Conservation (phyloP, 2,113 vertebrate genomes). For the Tichodroma muraria region DNA sequence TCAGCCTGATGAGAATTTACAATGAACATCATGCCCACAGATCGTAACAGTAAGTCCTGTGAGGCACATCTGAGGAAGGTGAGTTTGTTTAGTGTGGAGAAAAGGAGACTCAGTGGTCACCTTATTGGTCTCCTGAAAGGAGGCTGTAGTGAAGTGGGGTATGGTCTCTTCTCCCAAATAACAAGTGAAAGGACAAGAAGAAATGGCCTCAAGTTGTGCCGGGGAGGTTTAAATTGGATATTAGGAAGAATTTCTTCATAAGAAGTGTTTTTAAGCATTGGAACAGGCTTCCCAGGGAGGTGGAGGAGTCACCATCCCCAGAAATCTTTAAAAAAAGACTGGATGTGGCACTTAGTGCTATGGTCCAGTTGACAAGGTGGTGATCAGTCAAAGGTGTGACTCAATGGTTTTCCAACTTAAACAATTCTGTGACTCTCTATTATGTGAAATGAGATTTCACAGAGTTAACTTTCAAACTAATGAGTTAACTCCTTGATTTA, state of each 20-base stretch:
- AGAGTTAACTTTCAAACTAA: not conserved
- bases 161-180: not conserved
- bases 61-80: not conserved
- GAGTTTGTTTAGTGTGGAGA: not conserved
- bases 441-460: not conserved
- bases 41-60: not conserved
- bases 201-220: not conserved
- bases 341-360: not conserved
- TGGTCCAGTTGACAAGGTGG: not conserved
- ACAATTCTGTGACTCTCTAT: not conserved
- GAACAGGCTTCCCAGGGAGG: not conserved
- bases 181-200: not conserved
- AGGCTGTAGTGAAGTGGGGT: fast-evolving
- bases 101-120: not conserved
- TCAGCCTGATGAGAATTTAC: not conserved
- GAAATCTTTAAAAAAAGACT: not conserved
- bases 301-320: not conserved
- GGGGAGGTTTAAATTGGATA: not conserved
- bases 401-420: not conserved
- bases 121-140: not conserved
- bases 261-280: not conserved
- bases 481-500: not conserved
- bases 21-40: not conserved
- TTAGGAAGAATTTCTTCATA: not conserved
- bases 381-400: not conserved